phyloP scores from a whole-genome alignment of 2,113 vertebrate species.

The Haemorhous mexicanus region DNA sequence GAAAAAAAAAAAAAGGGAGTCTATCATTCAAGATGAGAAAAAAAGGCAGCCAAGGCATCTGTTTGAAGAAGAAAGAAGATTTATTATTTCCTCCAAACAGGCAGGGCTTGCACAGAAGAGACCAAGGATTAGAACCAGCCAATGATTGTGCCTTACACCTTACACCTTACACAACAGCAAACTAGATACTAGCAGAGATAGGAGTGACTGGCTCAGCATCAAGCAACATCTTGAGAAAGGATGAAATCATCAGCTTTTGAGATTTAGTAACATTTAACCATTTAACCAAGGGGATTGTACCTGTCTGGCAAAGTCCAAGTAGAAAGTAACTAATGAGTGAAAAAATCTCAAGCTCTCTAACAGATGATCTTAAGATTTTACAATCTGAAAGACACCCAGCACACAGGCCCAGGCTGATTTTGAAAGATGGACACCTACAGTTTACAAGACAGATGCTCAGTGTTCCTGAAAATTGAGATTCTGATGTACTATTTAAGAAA shows the following conservation, averaged over 20 bases:
- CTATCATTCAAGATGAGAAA: background rate
- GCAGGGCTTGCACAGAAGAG: background rate
- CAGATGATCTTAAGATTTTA: background rate
- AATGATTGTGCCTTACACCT: background rate
- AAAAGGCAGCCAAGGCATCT: background rate
- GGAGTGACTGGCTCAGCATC: background rate
- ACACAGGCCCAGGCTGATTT: background rate
- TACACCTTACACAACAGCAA: background rate
- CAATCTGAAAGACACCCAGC: background rate
- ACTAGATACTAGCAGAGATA: background rate
- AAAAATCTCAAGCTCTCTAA: background rate
- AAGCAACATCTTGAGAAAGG: background rate
- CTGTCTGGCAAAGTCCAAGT: background rate
- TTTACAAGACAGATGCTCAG: background rate
- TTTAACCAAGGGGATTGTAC: background rate
- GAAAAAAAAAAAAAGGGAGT: background rate
- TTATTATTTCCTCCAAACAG: background rate
- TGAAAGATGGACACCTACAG: background rate
- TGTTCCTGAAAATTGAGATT: background rate
- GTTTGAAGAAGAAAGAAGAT: background rate
- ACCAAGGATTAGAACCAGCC: background rate
- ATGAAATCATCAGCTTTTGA: background rate
- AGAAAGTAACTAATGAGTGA: background rate
- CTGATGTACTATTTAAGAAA: background rate
- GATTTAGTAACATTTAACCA: background rate